Evolutionary conservation across 2,113 vertebrate genomes (phyloP), one percentile per base, ranked within the genome.

Genomic region (Holacanthus passer): DNA sequence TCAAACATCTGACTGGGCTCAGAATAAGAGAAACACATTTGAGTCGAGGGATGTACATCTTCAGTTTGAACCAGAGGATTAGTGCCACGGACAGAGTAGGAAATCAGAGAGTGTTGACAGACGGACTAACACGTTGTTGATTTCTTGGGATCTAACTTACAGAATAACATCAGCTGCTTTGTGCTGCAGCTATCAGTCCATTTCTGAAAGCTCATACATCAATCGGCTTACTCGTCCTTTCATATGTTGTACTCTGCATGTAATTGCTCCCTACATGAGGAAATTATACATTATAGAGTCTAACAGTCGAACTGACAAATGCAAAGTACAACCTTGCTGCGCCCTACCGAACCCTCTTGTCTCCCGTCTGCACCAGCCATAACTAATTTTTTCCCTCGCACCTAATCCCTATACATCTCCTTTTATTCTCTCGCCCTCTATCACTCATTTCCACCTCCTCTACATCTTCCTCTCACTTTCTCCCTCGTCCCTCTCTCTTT

Each of bases 371-470:
- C 70, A 45, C 39, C 41, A 55, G 56, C 87, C 85, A 72, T 83
- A 81, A 88, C 88, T 87, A 82, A 88, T 89, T 83, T 81, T 68
- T 24, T 52, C 63, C 69, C 74, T 41, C 74, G 35, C 77, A 22
- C 79, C 73, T 82, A 86, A 89, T 88, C 83, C 85, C 79, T 77
- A 75, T 85, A 88, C 69, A 88, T 87, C 82, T 91, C 81, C 76
- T 67, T 85, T 86, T 88, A 92, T 91, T 87, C 84, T 43, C 69
- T 58, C 66, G 53, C 65, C 77, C 77, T 87, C 83, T 20, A 88
- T 86, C 77, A 58, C 59, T 90, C 82, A 91, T 68, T 55, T 43
- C n/a, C 75, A 16, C 63, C 41, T 50, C 31, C 68, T 53, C 68
- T 76, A 14, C 31, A 65, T 89, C 74, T 85, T 68, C 81, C 69